Percentiles rank a stretch among this genome's conserved stretches.
Evolutionary conservation across 2,888 invertebrate species (phyloP).

Genomic region (Baronia brevicornis): DNA sequence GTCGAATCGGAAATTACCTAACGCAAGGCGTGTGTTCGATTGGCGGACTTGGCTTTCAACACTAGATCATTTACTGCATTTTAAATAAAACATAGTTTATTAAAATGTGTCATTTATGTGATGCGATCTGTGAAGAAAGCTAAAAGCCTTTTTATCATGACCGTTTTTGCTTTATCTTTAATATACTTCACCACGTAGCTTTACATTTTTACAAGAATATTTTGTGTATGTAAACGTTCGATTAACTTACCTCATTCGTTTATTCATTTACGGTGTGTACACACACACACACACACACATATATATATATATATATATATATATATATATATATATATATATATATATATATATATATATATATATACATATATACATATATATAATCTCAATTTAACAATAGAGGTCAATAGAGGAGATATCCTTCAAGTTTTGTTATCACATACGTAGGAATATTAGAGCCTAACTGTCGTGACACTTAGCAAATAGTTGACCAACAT

Average conservation of each 20-base stretch:
- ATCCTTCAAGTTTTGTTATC: constrained; percentile 28
- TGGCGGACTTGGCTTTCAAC: constrained; percentile 22
- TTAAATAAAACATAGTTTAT: no score
- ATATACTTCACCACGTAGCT: constrained; percentile 34
- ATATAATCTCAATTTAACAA: no score
- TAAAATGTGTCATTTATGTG: no score
- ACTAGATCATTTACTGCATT: no score
- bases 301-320: no score
- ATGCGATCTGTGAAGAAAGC: no score
- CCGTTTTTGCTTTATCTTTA: constrained; percentile 44
- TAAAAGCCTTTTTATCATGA: no score
- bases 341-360: no score
- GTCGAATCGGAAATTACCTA: constrained; percentile 46
- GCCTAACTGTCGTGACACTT: constrained; percentile 54
- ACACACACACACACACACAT: no score
- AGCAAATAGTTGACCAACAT: constrained; percentile 50
- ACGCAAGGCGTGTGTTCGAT: constrained; percentile 48
- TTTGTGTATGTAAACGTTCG: neutral
- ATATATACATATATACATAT: no score
- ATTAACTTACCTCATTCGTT: constrained; percentile 51
- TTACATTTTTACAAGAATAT: constrained; percentile 35
- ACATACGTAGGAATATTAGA: constrained; percentile 33
- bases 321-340: no score
- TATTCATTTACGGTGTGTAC: constrained; percentile 52
- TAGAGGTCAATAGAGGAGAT: no score